Evolutionary conservation across 1,140 invertebrate genomes (phyloP).

Genomic region (Lysiphlebus fabarum): DNA sequence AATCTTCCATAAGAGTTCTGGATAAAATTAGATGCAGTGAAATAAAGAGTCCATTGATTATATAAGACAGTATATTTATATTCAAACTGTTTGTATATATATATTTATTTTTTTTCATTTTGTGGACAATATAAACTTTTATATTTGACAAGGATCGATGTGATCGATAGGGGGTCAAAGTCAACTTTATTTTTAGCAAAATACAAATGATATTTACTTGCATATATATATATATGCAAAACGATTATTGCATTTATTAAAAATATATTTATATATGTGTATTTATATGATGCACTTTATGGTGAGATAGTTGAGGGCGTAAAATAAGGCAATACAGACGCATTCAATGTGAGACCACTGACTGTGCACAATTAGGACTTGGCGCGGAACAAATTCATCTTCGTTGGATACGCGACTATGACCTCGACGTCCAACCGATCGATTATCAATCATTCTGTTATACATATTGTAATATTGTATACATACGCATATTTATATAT

Average conservation of each 20-base stretch:
- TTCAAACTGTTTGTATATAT: too few relatives aligned
- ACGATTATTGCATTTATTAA: not conserved
- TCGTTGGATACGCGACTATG: constrained; percentile 35
- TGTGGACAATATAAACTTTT: not conserved
- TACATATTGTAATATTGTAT: not conserved
- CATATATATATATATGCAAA: too few relatives aligned
- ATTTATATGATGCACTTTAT: not conserved
- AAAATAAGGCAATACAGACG: too few relatives aligned
- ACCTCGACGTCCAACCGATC: constrained; percentile 33
- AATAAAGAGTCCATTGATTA: too few relatives aligned
- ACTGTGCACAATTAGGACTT: constrained; percentile 47
- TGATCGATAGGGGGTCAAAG: constrained; percentile 39
- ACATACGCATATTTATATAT: not conserved
- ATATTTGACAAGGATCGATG: constrained; percentile 28
- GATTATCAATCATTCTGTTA: constrained; percentile 44
- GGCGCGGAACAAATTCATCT: constrained; percentile 46
- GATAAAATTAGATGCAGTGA: not conserved
- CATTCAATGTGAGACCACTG: constrained; percentile 35
- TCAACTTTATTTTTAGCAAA: constrained; percentile 14
- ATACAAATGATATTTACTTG: constrained; percentile 5
- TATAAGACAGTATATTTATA: too few relatives aligned
- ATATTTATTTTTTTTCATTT: too few relatives aligned
- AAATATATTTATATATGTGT: constrained; percentile 4
- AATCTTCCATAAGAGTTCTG: not conserved
- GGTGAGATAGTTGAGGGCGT: too few relatives aligned